These are phyloP conservation scores for Chlamydotis undulata DNA, from an alignment of 2,113 vertebrate species.

Conservation along the genomic window DNA sequence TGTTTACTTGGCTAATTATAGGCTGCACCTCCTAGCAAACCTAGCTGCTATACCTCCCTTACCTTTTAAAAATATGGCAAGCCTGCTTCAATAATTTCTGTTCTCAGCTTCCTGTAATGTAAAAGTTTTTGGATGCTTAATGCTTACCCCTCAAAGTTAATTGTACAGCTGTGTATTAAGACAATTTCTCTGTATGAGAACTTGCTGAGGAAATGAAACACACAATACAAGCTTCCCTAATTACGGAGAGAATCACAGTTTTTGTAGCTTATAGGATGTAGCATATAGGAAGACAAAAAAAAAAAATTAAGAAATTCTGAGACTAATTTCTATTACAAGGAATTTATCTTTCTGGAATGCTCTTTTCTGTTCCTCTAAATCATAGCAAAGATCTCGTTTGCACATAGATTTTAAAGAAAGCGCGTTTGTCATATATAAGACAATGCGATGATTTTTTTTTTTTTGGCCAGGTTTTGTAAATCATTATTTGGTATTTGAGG, in stretches of 20 bases:
- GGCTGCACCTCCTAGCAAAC: neutral
- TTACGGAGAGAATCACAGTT: neutral
- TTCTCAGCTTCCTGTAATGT: neutral
- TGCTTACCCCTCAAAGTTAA: neutral
- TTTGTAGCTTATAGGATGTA: neutral
- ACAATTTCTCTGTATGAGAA: neutral
- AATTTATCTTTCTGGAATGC: neutral
- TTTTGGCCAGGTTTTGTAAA: neutral
- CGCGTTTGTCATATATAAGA: neutral
- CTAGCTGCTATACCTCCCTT: neutral
- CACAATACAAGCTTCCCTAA: neutral
- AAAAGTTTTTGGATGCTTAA: neutral
- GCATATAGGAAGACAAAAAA: neutral
- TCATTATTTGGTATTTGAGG: neutral
- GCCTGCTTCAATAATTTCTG: neutral
- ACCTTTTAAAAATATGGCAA: neutral
- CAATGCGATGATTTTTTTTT: neutral
- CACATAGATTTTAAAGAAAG: neutral
- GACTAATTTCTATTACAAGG: neutral
- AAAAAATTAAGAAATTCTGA: neutral
- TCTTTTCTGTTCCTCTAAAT: neutral
- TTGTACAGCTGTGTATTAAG: neutral
- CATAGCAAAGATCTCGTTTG: neutral
- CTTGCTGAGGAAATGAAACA: neutral
- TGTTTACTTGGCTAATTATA: neutral